Conservation (phyloP, 2,797 vertebrate genomes). For the Pyrocephalus nanus region DNA sequence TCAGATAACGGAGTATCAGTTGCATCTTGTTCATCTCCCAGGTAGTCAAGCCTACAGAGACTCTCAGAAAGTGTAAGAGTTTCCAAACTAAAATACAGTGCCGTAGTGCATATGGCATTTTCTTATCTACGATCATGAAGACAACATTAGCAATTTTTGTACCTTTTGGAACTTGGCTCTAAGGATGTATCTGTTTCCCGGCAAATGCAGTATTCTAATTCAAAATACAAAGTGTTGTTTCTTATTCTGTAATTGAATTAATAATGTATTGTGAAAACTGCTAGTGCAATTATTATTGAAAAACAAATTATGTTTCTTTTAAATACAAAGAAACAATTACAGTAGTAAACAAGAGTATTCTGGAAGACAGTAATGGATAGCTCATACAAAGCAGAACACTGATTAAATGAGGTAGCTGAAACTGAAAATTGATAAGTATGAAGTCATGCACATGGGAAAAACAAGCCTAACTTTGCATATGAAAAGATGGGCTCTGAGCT, state of each 20-base stretch:
- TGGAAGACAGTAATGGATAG: constrained; percentile 16
- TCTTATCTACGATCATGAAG: neutral
- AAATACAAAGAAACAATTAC: constrained; percentile 30
- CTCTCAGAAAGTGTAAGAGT: neutral
- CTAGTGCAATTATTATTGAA: neutral
- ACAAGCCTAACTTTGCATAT: constrained; percentile 13
- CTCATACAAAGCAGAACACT: neutral
- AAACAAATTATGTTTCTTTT: constrained; percentile 22
- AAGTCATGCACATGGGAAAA: constrained; percentile 35
- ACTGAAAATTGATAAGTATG: constrained; percentile 25
- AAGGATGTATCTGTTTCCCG: neutral
- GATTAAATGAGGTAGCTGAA: constrained; percentile 17
- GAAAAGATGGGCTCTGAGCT: constrained; percentile 26
- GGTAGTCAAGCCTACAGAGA: neutral
- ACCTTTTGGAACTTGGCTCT: neutral
- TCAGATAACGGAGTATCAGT: neutral
- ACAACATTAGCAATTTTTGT: neutral
- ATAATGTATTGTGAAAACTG: constrained; percentile 38
- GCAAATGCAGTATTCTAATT: constrained; percentile 2
- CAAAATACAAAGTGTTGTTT: neutral
- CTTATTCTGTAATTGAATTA: constrained; percentile 19
- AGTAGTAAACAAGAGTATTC: constrained; percentile 6
- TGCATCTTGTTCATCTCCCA: neutral
- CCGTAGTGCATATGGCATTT: neutral
- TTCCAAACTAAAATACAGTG: neutral